Conservation (phyloP, 2,113 vertebrate genomes). For the Carlito syrichta region DNA sequence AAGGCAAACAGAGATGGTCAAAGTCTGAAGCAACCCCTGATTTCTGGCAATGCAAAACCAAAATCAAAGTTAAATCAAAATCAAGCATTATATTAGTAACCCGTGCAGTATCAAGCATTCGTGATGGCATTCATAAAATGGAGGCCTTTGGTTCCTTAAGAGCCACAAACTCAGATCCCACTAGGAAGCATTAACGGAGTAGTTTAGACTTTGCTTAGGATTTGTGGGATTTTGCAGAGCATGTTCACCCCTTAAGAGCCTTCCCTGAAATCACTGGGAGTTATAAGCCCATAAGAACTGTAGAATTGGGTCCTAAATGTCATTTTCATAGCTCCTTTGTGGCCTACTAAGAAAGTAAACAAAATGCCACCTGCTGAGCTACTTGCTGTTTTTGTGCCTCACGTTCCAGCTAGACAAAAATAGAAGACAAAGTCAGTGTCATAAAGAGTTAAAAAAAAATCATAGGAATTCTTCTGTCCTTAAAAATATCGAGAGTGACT, state of each 20-base stretch:
- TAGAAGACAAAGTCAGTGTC: background rate
- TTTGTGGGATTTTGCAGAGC: background rate
- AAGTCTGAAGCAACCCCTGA: background rate
- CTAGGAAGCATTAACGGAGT: background rate
- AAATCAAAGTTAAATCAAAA: conserved; percentile 28
- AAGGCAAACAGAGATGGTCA: background rate
- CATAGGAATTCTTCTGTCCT: background rate
- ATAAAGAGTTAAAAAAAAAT: conserved; percentile 41
- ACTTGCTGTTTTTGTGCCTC: background rate
- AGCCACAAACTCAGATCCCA: background rate
- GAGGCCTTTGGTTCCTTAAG: background rate
- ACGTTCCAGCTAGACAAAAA: background rate
- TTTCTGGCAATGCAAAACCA: background rate
- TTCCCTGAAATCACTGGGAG: conserved; percentile 3
- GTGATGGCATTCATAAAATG: background rate
- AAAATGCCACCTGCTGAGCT: background rate
- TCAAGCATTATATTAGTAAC: background rate
- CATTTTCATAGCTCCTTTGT: background rate
- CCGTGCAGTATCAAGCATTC: background rate
- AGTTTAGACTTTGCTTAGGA: conserved; percentile 6
- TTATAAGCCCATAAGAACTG: conserved; percentile 23
- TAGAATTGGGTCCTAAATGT: conserved; percentile 11
- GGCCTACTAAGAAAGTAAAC: background rate
- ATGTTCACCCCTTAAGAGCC: background rate
- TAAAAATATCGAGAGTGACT: background rate